Base-by-base conservation (phyloP, 23 tunicate genomes). In the Halocynthia aurantium region DNA sequence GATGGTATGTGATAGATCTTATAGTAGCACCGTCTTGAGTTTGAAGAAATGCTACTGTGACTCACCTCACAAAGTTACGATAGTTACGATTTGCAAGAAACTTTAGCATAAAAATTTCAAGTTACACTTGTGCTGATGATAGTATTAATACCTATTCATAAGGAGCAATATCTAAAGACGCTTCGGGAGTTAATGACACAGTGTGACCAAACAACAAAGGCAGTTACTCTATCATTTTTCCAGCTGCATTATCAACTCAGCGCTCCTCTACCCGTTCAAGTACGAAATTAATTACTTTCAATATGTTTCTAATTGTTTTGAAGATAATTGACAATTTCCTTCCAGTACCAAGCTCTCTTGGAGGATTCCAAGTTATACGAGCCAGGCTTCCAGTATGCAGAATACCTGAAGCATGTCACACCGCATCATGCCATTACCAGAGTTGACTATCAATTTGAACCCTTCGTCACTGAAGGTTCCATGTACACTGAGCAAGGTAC, bases 301-400 rank as follows among this genome's bases (percentile, higher is more conserved):
- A 58, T 10, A 15, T 65, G 63, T 65, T 65, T 65, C 31, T 10
- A 11, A 65, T 15, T 49, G 22, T 15, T 65, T 20, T 6, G 22
- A 10, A 65, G 31, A 65, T 65, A 65, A 67, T 51, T 72, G 44
- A 31, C 44, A 31, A 31, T 31, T 51, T 71, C 1, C 76, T 53
- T 80, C 53, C 54, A 89, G 96, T 81, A 60, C 53, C 88, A 89
- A 71, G 97, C 97, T 13, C 84, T 91, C 77, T 62, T 77, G 52
- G 87, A 91, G 31, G 90, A 85, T 22, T 89, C 97, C 22, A 81
- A 77, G 81, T 49, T 77, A 15, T 91, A 91, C 84, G 90, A 91
- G 22, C 90, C 90, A 50, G 97, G 97, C 8, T 85, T 77, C 73
- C 97, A 91, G 70, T 91, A 91, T 71, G 31, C 87, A 5, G 97